These are phyloP conservation scores for Apamea monoglypha DNA, from an alignment of 2,888 invertebrate species.

Conservation along the genomic window DNA sequence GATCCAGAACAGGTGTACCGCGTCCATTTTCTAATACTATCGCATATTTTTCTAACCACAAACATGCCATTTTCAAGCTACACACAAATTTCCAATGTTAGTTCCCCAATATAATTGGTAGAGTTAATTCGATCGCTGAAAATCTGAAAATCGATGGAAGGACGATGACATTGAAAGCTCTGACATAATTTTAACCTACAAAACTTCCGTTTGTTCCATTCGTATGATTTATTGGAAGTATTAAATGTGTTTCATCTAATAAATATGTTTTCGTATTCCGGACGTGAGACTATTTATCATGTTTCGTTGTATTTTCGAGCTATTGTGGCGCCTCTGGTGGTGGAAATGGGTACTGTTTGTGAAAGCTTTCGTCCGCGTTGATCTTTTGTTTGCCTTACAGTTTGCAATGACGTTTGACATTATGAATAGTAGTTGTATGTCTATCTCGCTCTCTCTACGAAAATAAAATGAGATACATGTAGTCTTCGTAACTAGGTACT, in stretches of 20 bases:
- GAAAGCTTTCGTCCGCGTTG: conserved; percentile 66
- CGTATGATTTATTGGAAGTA: conserved; percentile 58
- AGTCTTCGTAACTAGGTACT: conserved; percentile 53
- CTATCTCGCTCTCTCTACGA: conserved; percentile 61
- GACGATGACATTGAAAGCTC: conserved; percentile 52
- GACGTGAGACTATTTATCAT: conserved; percentile 61
- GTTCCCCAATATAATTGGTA: conserved; percentile 7
- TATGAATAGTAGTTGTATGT: conserved; percentile 63
- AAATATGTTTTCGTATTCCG: conserved; percentile 61
- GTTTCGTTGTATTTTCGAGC: conserved; percentile 55
- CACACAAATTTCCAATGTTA: conserved; percentile 21
- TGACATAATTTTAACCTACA: conserved; percentile 40
- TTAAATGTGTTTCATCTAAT: conserved; percentile 62
- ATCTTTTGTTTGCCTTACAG: conserved; percentile 67
- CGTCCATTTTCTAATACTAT: conserved; percentile 63
- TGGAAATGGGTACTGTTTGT: conserved; percentile 69
- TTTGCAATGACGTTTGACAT: conserved; percentile 70
- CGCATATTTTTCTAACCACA: conserved; percentile 52
- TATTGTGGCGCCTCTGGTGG: conserved; percentile 69
- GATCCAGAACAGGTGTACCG: conserved; percentile 68
- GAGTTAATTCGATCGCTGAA: conserved; percentile 6
- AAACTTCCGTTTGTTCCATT: conserved; percentile 47
- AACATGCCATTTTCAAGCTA: conserved; percentile 39
- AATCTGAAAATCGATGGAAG: conserved; percentile 42
- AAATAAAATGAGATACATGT: conserved; percentile 64